A percentile compares a stretch with the other conserved stretches of the same genome.
These are phyloP conservation scores for Amaurobius ferox DNA, from an alignment of 2,888 invertebrate species.

Conservation along the genomic window DNA sequence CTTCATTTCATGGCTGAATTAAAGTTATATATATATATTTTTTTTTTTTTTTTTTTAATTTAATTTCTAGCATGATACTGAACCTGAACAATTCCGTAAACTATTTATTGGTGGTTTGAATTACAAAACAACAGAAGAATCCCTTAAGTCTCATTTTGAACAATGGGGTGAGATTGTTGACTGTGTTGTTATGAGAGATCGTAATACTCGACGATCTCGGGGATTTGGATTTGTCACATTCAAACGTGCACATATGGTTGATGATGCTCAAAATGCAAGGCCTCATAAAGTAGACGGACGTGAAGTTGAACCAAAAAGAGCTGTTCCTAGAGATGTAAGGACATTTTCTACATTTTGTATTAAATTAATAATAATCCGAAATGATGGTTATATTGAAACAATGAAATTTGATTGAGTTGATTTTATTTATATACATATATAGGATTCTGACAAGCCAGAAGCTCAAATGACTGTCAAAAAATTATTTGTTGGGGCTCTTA, in stretches of 20 bases:
- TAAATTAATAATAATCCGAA: background rate
- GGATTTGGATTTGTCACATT: slow-evolving; percentile 99
- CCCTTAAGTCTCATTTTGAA: slow-evolving; percentile 89
- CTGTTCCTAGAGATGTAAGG: slow-evolving; percentile 87
- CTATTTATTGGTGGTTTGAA: slow-evolving; percentile 96
- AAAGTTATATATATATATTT: too few species aligned
- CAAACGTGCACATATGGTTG: slow-evolving; percentile 94
- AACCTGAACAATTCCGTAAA: slow-evolving; percentile 81
- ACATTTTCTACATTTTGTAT: too few species aligned
- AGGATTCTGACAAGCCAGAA: slow-evolving; percentile 88
- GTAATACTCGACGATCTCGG: slow-evolving; percentile 93
- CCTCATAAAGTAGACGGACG: slow-evolving; percentile 96
- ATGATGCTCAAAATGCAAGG: slow-evolving; percentile 88
- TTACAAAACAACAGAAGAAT: slow-evolving; percentile 94
- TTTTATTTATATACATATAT: slow-evolving; percentile 7
- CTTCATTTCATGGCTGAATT: too few species aligned
- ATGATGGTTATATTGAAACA: background rate
- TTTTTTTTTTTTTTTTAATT: too few species aligned
- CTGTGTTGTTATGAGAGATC: slow-evolving; percentile 97
- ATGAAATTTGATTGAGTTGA: background rate
- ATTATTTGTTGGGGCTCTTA: slow-evolving; percentile 94
- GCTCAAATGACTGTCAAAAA: slow-evolving; percentile 96
- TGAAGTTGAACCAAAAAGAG: slow-evolving; percentile 97
- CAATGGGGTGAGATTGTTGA: slow-evolving; percentile 98
- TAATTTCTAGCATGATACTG: slow-evolving; percentile 69